Percentiles rank a stretch among this genome's conserved stretches.
These are phyloP conservation scores for Megaceryle maxima DNA, from an alignment of 2,113 vertebrate species.

Conservation along the genomic window DNA sequence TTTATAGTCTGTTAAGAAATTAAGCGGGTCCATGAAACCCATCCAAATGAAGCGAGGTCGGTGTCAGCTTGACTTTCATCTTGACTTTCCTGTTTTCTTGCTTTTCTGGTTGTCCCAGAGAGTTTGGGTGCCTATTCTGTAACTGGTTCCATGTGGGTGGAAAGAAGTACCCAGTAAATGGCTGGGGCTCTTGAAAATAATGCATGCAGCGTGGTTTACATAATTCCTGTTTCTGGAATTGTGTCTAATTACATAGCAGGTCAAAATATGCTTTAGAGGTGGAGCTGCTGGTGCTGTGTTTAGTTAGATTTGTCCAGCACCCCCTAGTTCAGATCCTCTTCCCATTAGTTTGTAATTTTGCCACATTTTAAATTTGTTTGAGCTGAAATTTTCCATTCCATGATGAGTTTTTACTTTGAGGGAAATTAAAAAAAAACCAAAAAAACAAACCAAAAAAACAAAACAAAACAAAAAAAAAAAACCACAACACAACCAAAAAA, in stretches of 20 bases:
- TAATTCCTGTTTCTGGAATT: constrained; percentile 22
- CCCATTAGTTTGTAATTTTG: neutral
- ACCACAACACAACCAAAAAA: too few relatives aligned
- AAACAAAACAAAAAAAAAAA: too few relatives aligned
- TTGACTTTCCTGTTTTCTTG: neutral
- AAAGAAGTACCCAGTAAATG: neutral
- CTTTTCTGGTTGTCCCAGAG: neutral
- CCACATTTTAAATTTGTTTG: neutral
- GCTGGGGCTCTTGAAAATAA: constrained; percentile 7
- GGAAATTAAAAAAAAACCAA: neutral
- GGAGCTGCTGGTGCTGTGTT: neutral
- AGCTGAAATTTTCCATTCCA: constrained; percentile 28
- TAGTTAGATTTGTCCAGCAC: constrained; percentile 1
- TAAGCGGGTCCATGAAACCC: neutral
- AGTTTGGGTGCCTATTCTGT: neutral
- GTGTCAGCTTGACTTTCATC: neutral
- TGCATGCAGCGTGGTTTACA: constrained; percentile 17
- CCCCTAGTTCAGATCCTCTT: neutral
- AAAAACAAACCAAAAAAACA: too few relatives aligned
- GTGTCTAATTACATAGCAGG: neutral
- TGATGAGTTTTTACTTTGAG: neutral
- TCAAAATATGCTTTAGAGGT: constrained; percentile 43
- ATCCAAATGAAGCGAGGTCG: accelerated
- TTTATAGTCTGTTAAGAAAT: neutral
- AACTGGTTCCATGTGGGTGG: constrained; percentile 27